phyloP scores from a whole-genome alignment of 2,888 invertebrate genomes.

The Hyles lineata region DNA sequence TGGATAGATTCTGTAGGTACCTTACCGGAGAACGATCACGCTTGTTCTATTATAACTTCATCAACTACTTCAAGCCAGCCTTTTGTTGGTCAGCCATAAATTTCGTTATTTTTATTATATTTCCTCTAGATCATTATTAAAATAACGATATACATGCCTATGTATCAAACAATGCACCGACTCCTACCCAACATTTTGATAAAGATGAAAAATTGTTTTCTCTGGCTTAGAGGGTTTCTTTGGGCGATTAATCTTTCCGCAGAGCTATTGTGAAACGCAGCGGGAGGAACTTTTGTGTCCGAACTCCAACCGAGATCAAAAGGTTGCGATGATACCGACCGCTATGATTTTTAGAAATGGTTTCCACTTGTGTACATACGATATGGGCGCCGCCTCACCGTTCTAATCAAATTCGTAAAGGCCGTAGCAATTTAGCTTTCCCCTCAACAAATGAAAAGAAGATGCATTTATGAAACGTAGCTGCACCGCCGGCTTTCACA shows the following conservation, averaged over 20 bases:
- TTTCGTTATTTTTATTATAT: neutral
- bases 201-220: slow-evolving; percentile 83
- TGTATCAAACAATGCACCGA: slow-evolving; percentile 5
- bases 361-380: slow-evolving; percentile 45
- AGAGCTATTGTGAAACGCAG: slow-evolving; percentile 77
- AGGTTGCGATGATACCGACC: slow-evolving; percentile 66
- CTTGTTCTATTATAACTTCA: no score
- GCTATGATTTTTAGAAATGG: slow-evolving; percentile 65
- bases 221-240: slow-evolving; percentile 72
- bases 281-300: slow-evolving; percentile 76
- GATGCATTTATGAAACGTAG: slow-evolving; percentile 41
- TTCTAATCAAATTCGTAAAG: slow-evolving; percentile 30
- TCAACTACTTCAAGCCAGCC: no score
- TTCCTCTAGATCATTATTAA: neutral
- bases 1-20: no score
- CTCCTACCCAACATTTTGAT: slow-evolving; percentile 72
- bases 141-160: neutral
- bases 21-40: no score
- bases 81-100: no score
- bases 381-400: slow-evolving; percentile 36
- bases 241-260: slow-evolving; percentile 81
- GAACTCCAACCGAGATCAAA: slow-evolving; percentile 74
- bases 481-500: slow-evolving; percentile 27
- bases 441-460: slow-evolving; percentile 42
- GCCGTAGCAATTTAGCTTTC: slow-evolving; percentile 44